A percentile compares a stretch with the other conserved stretches of the same genome.
Evolutionary conservation across 2,113 vertebrate genomes (phyloP).

Genomic region (Catharus fuscescens): DNA sequence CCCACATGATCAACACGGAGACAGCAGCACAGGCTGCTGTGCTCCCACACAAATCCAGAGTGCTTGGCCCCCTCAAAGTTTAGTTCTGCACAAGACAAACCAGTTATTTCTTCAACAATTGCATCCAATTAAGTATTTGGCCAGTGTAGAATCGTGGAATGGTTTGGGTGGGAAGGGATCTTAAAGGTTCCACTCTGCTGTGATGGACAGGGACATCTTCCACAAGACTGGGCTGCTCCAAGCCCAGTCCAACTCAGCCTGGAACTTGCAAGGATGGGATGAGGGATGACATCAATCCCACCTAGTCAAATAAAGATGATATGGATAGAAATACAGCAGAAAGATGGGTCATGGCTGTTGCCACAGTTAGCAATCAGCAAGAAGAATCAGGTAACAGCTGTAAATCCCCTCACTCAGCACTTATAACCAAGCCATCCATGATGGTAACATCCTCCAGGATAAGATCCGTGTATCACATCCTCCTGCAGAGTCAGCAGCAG

Average conservation of each 20-base stretch:
- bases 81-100: background rate
- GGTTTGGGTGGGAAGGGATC: background rate
- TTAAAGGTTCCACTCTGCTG: background rate
- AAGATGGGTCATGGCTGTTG: background rate
- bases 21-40: background rate
- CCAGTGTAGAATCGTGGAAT: background rate
- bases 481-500: background rate
- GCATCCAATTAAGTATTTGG: background rate
- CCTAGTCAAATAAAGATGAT: background rate
- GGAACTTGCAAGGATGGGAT: background rate
- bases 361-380: background rate
- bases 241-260: background rate
- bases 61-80: fast-evolving
- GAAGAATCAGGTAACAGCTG: background rate
- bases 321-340: background rate
- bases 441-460: background rate
- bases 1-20: fast-evolving
- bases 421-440: background rate
- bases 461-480: fast-evolving
- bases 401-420: background rate
- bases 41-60: background rate
- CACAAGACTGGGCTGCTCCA: background rate
- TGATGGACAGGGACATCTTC: background rate
- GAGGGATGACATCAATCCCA: background rate
- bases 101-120: background rate